Conservation (phyloP, 2,113 vertebrate species). For the Sinocyclocheilus maitianheensis region DNA sequence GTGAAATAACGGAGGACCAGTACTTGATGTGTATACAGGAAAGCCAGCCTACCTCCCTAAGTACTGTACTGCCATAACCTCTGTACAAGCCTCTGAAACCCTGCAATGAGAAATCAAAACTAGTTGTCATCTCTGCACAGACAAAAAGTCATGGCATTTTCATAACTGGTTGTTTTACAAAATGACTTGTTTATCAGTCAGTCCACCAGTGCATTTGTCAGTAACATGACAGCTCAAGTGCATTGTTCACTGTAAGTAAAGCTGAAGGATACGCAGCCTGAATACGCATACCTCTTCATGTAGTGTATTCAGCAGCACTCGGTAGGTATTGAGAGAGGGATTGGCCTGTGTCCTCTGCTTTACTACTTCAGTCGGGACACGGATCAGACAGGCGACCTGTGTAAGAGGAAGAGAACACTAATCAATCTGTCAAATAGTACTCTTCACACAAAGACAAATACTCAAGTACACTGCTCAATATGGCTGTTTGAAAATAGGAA, state of each 20-base stretch:
- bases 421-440: not conserved
- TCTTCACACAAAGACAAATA: not conserved
- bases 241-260: slow-evolving; percentile 53
- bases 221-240: not conserved
- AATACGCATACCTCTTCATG: slow-evolving; percentile 82
- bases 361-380: slow-evolving; percentile 92
- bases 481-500: not conserved
- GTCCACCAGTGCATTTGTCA: not conserved
- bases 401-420: slow-evolving; percentile 51
- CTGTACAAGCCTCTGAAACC: slow-evolving; percentile 92
- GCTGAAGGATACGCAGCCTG: not conserved
- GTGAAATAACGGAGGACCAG: not conserved
- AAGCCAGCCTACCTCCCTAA: slow-evolving; percentile 87
- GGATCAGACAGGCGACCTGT: slow-evolving; percentile 94
- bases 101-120: slow-evolving; percentile 68
- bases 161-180: not conserved
- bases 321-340: slow-evolving; percentile 80
- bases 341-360: slow-evolving; percentile 94
- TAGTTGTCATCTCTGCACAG: not conserved
- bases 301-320: slow-evolving; percentile 82
- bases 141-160: slow-evolving; percentile 17
- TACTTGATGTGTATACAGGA: not conserved
- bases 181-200: not conserved
- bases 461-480: not conserved
- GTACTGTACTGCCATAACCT: slow-evolving; percentile 90